Evolutionary conservation across 2,888 invertebrate species (phyloP).

Genomic region (Acronicta leporina): DNA sequence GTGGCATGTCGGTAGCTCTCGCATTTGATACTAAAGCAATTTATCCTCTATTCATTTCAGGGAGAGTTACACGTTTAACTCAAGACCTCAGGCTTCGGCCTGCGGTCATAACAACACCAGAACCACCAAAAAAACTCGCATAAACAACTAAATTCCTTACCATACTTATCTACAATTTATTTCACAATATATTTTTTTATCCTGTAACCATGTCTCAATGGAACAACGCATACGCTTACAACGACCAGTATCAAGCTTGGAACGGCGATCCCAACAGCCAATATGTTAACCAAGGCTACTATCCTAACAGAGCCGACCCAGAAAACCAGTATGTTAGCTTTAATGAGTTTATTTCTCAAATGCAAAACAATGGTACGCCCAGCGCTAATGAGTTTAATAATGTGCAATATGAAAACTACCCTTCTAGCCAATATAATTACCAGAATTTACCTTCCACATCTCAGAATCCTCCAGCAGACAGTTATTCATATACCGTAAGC

Average conservation of each 20-base stretch:
- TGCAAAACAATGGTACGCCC: constrained; percentile 71
- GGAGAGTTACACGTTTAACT: constrained; percentile 57
- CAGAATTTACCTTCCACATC: constrained; percentile 73
- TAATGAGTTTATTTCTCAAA: constrained; percentile 82
- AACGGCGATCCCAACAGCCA: constrained; percentile 75
- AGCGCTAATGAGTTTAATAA: constrained; percentile 69
- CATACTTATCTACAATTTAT: constrained; percentile 55
- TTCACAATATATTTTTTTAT: constrained; percentile 63
- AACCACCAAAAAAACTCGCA: constrained; percentile 52
- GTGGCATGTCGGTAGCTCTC: constrained; percentile 69
- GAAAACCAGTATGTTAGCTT: constrained; percentile 82
- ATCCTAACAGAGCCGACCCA: constrained; percentile 72
- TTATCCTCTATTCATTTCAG: constrained; percentile 66
- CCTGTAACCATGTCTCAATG: constrained; percentile 80
- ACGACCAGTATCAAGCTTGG: constrained; percentile 81
- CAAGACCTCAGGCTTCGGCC: constrained; percentile 84
- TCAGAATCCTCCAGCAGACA: constrained; percentile 69
- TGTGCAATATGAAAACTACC: constrained; percentile 75
- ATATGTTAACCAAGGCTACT: constrained; percentile 76
- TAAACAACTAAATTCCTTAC: constrained; percentile 53
- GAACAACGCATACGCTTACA: constrained; percentile 82
- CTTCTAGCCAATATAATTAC: constrained; percentile 73
- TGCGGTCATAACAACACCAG: constrained; percentile 69
- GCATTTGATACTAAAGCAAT: constrained; percentile 56
- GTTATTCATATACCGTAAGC: constrained; percentile 67